Evolutionary conservation across 2,888 invertebrate genomes (phyloP).

Genomic region (Lacanobia wlatinum): DNA sequence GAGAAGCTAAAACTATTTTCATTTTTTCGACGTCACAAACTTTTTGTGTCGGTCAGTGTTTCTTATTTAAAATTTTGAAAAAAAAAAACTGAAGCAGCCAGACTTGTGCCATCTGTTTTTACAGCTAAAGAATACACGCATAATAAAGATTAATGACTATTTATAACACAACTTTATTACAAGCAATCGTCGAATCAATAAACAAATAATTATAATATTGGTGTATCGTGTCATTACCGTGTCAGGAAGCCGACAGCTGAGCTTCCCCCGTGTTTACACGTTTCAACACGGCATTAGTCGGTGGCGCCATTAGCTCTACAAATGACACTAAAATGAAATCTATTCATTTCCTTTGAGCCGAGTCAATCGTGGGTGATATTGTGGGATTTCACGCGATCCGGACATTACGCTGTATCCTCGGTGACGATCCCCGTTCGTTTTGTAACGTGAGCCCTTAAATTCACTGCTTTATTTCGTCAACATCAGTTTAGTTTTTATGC

Average conservation of each 20-base stretch:
- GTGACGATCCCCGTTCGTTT: constrained; percentile 69
- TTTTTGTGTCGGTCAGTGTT: constrained; percentile 22
- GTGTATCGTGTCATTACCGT: constrained; percentile 72
- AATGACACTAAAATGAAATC: constrained; percentile 91
- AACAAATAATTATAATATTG: constrained; percentile 53
- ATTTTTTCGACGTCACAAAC: constrained; percentile 21
- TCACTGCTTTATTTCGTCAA: constrained; percentile 59
- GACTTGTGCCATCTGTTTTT: constrained; percentile 21
- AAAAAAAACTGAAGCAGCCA: not conserved
- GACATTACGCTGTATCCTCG: constrained; percentile 81
- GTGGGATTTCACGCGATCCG: constrained; percentile 89
- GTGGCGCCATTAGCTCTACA: constrained; percentile 89
- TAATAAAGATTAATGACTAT: constrained; percentile 20
- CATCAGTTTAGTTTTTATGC: constrained; percentile 38
- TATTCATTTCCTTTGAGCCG: constrained; percentile 89
- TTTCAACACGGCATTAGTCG: constrained; percentile 81
- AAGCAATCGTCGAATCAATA: constrained; percentile 54
- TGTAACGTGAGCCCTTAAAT: constrained; percentile 67
- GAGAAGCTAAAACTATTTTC: constrained; percentile 37
- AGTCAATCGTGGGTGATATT: constrained; percentile 89
- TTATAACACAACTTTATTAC: constrained; percentile 31
- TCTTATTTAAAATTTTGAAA: constrained; percentile 25
- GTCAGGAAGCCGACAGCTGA: constrained; percentile 75
- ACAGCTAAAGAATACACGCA: constrained; percentile 2
- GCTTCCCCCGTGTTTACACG: constrained; percentile 75